phyloP scores from a whole-genome alignment of 2,113 vertebrate species.

The Paramisgurnus dabryanus region DNA sequence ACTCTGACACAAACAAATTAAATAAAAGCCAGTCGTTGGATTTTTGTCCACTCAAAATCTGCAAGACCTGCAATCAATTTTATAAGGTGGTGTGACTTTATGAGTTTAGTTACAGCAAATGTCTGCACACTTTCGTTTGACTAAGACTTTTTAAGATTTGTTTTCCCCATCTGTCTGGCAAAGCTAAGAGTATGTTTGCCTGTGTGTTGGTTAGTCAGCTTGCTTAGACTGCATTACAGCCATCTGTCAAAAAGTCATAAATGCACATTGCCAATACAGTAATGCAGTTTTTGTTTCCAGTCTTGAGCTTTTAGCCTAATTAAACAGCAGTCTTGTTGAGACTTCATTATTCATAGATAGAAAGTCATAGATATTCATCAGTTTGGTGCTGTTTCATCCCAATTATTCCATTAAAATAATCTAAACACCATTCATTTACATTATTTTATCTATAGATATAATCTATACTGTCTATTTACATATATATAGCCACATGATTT shows the following conservation, averaged over 20 bases:
- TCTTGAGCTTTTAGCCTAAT: constrained; percentile 58
- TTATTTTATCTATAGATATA: background rate
- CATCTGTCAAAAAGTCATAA: constrained; percentile 69
- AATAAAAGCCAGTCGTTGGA: background rate
- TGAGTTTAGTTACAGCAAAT: constrained; percentile 1
- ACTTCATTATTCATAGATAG: background rate
- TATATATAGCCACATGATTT: background rate
- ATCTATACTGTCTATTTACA: background rate
- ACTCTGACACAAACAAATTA: background rate
- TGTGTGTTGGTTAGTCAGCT: constrained; percentile 47
- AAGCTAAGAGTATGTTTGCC: constrained; percentile 22
- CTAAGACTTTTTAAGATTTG: background rate
- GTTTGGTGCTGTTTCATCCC: constrained; percentile 29
- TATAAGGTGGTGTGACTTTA: background rate
- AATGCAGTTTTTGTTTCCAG: constrained; percentile 63
- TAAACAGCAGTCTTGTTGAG: constrained; percentile 52
- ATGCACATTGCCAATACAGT: constrained; percentile 59
- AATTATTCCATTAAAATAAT: constrained; percentile 23
- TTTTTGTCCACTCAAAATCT: background rate
- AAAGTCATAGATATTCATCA: constrained; percentile 41
- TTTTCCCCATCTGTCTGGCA: constrained; percentile 1
- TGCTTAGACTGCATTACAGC: constrained; percentile 58
- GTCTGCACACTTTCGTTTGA: background rate
- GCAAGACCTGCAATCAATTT: background rate
- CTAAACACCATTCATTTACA: background rate